A percentile compares a stretch with the other conserved stretches of the same genome.
These are phyloP conservation scores for Nineta flava DNA, from an alignment of 2,888 invertebrate species.

Conservation along the genomic window DNA sequence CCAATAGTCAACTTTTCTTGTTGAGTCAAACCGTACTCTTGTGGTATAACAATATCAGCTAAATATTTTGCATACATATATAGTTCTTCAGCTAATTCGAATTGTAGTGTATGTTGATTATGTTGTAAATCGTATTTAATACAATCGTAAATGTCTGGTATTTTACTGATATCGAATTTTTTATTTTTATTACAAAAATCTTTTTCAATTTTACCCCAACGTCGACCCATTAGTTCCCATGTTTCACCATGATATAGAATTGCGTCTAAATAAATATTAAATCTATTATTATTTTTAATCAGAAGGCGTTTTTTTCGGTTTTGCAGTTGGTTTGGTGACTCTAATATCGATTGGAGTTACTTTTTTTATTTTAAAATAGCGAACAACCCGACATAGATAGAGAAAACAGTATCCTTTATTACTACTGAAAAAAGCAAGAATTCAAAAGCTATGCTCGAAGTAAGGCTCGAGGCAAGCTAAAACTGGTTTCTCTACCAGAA, in stretches of 20 bases:
- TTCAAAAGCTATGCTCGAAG: no score
- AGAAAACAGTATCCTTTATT: no score
- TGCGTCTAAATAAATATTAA: slow-evolving; percentile 50
- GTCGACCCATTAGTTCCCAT: slow-evolving; percentile 93
- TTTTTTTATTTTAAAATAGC: no score
- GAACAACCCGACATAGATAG: no score
- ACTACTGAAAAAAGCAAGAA: no score
- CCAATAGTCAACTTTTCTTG: slow-evolving; percentile 94
- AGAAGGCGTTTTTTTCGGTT: no score
- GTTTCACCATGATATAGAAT: slow-evolving; percentile 96
- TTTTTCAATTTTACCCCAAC: slow-evolving; percentile 97
- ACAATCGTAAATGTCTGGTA: slow-evolving; percentile 98
- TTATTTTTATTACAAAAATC: slow-evolving; percentile 91
- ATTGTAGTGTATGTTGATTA: slow-evolving; percentile 89
- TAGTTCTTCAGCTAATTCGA: slow-evolving; percentile 79
- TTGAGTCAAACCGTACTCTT: slow-evolving; percentile 92
- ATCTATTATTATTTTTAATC: slow-evolving; percentile 9
- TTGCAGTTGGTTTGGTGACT: no score
- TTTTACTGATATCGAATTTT: slow-evolving; percentile 93
- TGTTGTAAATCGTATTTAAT: slow-evolving; percentile 98
- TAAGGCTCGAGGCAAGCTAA: no score
- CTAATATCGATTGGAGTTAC: no score
- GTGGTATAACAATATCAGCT: slow-evolving; percentile 97
- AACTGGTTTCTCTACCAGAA: no score
- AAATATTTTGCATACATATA: slow-evolving; percentile 93